Conservation (phyloP, 2,797 vertebrate species). For the Rhinichthys osculus region DNA sequence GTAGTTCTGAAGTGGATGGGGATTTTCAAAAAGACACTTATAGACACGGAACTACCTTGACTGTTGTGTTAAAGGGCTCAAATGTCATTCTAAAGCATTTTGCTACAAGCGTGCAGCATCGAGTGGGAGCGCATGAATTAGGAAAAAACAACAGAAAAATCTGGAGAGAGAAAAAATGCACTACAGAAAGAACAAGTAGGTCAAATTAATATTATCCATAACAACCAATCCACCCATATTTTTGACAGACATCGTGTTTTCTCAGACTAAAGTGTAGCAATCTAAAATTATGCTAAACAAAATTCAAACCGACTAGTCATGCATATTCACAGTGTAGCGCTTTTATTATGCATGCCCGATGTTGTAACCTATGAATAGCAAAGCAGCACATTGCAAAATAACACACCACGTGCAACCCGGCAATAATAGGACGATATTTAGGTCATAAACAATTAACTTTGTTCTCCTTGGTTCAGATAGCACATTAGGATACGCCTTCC, state of each 20-base stretch:
- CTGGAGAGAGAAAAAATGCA: not conserved
- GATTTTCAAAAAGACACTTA: not conserved
- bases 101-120: not conserved
- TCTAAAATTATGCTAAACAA: constrained; percentile 42
- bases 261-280: constrained; percentile 33
- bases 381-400: constrained; percentile 20
- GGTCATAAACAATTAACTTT: constrained; percentile 81
- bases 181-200: constrained; percentile 17
- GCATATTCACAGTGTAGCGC: constrained; percentile 33
- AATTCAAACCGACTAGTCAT: constrained; percentile 41
- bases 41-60: constrained; percentile 1
- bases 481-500: constrained; percentile 77
- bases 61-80: constrained; percentile 4
- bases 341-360: constrained; percentile 40
- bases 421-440: constrained; percentile 73
- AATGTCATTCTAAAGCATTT: constrained; percentile 7
- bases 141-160: not conserved
- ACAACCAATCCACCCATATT: constrained; percentile 14
- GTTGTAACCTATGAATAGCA: constrained; percentile 42
- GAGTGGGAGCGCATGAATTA: not conserved
- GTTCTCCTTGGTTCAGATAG: constrained; percentile 70
- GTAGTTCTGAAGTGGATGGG: not conserved
- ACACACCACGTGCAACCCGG: constrained; percentile 19
- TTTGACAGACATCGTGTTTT: constrained; percentile 41
- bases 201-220: constrained; percentile 30